Conservation (phyloP, 2,888 invertebrate species). For the Habroteleia sp. region DNA sequence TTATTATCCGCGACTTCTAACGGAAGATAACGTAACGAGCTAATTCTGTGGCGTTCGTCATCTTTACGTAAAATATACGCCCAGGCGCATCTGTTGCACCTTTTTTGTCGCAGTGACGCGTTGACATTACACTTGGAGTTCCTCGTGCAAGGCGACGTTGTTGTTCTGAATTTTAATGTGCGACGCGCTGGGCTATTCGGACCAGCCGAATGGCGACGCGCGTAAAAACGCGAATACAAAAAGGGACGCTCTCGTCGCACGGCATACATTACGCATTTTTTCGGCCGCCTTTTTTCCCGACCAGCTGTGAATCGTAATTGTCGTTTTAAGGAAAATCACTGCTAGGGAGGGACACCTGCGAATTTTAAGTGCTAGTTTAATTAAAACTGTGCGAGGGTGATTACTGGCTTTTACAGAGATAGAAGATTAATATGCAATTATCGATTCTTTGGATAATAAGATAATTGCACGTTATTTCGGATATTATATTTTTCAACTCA, state of each 20-base stretch:
- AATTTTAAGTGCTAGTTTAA: slow-evolving; percentile 42
- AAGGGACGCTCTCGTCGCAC: slow-evolving; percentile 39
- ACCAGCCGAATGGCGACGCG: slow-evolving; percentile 26
- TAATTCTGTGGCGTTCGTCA: not conserved
- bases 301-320: slow-evolving; percentile 47
- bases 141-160: slow-evolving; percentile 42
- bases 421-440: not conserved
- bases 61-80: slow-evolving; percentile 19
- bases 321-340: slow-evolving; percentile 47
- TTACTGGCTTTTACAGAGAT: not conserved
- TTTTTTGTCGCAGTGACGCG: slow-evolving; percentile 44
- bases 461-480: too few relatives aligned
- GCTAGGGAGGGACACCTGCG: slow-evolving; percentile 22
- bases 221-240: slow-evolving; percentile 39
- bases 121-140: slow-evolving; percentile 54
- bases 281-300: slow-evolving; percentile 27
- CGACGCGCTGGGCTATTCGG: slow-evolving; percentile 17
- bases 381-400: slow-evolving; percentile 36
- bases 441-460: not conserved
- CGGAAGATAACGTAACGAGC: too few relatives aligned
- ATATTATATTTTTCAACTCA: too few relatives aligned
- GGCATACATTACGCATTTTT: slow-evolving; percentile 56
- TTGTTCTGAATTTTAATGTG: slow-evolving; percentile 60
- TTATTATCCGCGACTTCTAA: too few relatives aligned
- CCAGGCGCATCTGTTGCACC: slow-evolving; percentile 53